phyloP scores from a whole-genome alignment of 2,888 invertebrate species.

The Heliothis peltigera region DNA sequence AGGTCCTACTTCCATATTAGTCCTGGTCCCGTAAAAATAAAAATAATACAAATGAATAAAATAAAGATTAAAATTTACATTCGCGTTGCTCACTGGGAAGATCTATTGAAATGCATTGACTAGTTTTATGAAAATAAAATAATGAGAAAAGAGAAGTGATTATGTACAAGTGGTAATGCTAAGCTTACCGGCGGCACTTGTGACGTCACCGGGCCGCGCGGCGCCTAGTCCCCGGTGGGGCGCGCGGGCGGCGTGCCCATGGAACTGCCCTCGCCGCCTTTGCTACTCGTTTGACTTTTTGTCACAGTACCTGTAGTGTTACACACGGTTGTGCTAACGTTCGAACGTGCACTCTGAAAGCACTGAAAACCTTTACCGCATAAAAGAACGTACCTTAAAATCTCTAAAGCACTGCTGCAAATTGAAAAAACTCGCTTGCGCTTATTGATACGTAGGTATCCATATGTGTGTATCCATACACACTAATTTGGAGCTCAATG shows the following conservation, averaged over 20 bases:
- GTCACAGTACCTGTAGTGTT: conserved; percentile 51
- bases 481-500: neutral
- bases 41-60: conserved; percentile 34
- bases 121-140: conserved; percentile 27
- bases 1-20: conserved; percentile 39
- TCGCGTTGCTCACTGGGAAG: conserved; percentile 5
- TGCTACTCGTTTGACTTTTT: conserved; percentile 47
- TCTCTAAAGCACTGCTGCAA: conserved; percentile 22
- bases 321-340: conserved; percentile 49
- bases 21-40: conserved; percentile 25
- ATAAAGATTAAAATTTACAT: conserved; percentile 15
- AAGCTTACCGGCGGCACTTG: conserved; percentile 38
- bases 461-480: neutral
- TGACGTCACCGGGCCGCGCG: conserved; percentile 25
- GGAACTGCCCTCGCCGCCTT: conserved; percentile 29
- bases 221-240: conserved; percentile 38
- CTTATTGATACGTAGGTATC: neutral
- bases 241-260: conserved; percentile 23
- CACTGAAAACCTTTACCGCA: conserved; percentile 22
- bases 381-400: conserved; percentile 13
- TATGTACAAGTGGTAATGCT: conserved; percentile 36
- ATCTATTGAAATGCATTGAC: neutral
- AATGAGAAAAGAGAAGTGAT: conserved; percentile 15
- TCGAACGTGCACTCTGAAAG: conserved; percentile 36
- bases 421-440: neutral